Conservation (phyloP, 2,888 invertebrate species). For the Eupithecia subfuscata region DNA sequence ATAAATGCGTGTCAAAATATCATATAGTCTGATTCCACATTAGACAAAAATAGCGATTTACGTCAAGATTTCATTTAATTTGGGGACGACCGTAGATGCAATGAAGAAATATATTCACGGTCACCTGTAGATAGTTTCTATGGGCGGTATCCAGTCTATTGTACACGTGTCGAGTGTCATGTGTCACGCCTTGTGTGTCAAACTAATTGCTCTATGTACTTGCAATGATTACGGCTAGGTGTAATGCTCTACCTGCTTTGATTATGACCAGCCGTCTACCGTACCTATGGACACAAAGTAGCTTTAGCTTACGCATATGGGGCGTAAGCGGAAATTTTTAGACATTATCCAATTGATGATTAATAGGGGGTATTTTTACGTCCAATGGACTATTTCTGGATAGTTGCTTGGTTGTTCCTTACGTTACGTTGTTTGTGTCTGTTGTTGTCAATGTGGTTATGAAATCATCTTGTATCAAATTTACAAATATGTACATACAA, state of each 20-base stretch:
- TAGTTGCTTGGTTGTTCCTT: no score
- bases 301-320: neutral
- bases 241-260: neutral
- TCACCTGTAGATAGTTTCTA: neutral
- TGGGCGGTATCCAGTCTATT: neutral
- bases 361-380: neutral
- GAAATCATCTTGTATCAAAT: no score
- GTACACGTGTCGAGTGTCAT: slow-evolving; percentile 18
- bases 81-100: neutral
- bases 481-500: no score
- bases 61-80: no score
- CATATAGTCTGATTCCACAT: no score
- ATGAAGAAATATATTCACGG: neutral
- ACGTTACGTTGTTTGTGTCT: no score
- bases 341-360: neutral
- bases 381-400: neutral
- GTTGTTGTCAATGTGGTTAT: no score
- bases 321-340: neutral
- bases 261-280: neutral
- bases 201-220: slow-evolving; percentile 16
- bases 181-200: slow-evolving; percentile 14
- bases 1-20: no score
- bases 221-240: neutral
- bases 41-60: no score
- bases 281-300: neutral